Conservation (phyloP, 2,113 vertebrate genomes). For the Strix uralensis region DNA sequence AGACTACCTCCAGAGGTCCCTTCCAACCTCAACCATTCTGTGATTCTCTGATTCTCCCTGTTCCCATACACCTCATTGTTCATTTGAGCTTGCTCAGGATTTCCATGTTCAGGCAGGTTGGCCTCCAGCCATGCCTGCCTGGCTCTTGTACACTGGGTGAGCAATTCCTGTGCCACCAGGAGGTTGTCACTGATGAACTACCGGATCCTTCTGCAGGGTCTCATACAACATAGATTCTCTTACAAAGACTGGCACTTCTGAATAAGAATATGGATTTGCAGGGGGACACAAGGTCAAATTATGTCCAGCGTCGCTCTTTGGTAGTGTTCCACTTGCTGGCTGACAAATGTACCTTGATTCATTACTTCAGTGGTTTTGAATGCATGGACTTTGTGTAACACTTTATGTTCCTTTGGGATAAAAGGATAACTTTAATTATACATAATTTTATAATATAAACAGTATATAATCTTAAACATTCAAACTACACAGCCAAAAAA, state of each 20-base stretch:
- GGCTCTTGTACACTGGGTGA: background rate
- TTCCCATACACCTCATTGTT: background rate
- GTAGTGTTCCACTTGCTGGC: background rate
- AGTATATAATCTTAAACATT: background rate
- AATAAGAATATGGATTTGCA: background rate
- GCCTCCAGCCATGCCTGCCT: background rate
- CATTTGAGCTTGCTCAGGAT: background rate
- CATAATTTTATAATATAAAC: background rate
- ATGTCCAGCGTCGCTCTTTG: background rate
- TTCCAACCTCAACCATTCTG: background rate
- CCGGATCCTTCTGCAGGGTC: background rate
- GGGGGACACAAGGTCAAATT: background rate
- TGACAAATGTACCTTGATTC: background rate
- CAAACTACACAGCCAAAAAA: background rate
- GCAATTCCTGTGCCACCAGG: background rate
- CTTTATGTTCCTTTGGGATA: background rate
- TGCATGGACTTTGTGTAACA: background rate
- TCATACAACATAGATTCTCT: background rate
- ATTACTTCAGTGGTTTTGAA: background rate
- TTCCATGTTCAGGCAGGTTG: background rate
- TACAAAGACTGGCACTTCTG: background rate
- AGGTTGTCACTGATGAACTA: background rate
- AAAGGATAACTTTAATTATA: conserved; percentile 7
- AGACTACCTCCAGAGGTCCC: background rate
- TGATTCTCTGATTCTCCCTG: background rate